phyloP scores from a whole-genome alignment of 2,888 invertebrate genomes.

The Cataglyphis livida region DNA sequence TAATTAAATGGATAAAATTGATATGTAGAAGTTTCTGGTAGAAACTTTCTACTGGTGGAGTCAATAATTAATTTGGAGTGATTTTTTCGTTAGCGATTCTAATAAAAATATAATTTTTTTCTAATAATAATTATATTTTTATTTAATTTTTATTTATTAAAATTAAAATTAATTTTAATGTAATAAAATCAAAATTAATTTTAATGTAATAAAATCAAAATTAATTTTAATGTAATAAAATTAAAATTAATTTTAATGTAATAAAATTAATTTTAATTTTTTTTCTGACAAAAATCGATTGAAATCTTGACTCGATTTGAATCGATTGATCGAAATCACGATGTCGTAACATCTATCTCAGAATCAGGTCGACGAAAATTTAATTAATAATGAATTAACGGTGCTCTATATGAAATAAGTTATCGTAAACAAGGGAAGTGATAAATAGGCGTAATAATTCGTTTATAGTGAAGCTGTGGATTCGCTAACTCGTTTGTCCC shows the following conservation, averaged over 20 bases:
- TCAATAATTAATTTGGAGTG: not conserved
- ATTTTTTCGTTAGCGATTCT: not conserved
- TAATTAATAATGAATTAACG: slow-evolving; percentile 36
- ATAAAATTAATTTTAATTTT: no score
- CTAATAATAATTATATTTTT: no score
- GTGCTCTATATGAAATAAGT: not conserved
- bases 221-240: no score
- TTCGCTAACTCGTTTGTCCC: slow-evolving; percentile 60
- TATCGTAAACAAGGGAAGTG: slow-evolving; percentile 9
- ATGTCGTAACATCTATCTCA: not conserved
- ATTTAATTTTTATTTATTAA: no score
- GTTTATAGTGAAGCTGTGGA: slow-evolving; percentile 44
- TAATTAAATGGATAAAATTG: not conserved
- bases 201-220: no score
- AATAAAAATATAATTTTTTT: not conserved
- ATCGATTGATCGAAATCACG: not conserved
- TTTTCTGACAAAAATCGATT: not conserved
- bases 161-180: no score
- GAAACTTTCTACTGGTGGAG: not conserved
- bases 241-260: no score
- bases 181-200: no score
- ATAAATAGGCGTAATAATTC: slow-evolving; percentile 43
- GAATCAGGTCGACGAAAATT: not conserved
- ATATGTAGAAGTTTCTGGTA: not conserved
- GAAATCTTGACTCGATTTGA: not conserved